Base-by-base conservation (phyloP, 2,888 invertebrate genomes). In the Chironomus tentans region DNA sequence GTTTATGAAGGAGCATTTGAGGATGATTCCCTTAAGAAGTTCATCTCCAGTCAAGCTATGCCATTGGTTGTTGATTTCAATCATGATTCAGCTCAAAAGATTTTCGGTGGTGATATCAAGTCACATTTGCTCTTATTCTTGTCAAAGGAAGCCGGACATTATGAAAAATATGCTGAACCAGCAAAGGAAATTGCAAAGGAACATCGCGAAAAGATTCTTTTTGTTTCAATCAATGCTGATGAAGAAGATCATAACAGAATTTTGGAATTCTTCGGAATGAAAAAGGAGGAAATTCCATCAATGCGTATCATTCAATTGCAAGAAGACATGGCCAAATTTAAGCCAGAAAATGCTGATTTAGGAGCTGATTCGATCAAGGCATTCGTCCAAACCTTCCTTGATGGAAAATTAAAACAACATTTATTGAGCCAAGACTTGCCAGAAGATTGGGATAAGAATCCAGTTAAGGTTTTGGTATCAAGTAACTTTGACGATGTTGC, bases 191-290 rank as follows among this genome's bases (percentile, higher is more conserved):
- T 95, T 77, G 98, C 98, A 80, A 92, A 92, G 85, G 89, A 90
- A 80, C 97, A 92, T 90, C 93, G 93, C 83, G 95, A 94, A 83
- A 91, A 91, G 85, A 90, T 98, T 81, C 88, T 99, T 82, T 95
- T 97, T 81, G 98, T 99, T 46, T 94, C 93, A 80, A 95, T 99
- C 83, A 93, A 99, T 84, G 91, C 94, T 70, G 96, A 94, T 81
- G 94, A 96, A 82, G 93, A 95, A 82, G 98, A 99, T 83, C 98
- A 99, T 85, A 92, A 92, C 81, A 87, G 98, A 82, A 98, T 99
- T 84, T 87, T 99, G 83, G 99, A 99, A 86, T 99, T 98, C 94
- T 99, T 99, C 85, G 98, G 98, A 80, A 92, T 98, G 90, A 94
- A 92, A 86, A 93, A 94, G 84, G 93, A 93, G n/a, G 95, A 95